A percentile compares a stretch with the other conserved stretches of the same genome.
phyloP scores from a whole-genome alignment of 2,888 invertebrate species.

The Atrina japonica region DNA sequence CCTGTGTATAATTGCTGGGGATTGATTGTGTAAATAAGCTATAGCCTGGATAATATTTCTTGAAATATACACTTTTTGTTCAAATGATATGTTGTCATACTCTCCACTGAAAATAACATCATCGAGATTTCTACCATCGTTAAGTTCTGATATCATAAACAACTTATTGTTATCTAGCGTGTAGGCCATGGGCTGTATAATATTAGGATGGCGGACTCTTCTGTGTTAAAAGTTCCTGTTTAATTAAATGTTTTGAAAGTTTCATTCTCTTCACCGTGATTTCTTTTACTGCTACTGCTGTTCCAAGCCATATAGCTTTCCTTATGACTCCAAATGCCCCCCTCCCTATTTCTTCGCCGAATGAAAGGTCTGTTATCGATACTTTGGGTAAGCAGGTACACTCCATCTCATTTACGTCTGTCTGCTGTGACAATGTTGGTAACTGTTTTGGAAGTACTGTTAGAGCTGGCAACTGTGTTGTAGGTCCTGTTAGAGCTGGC shows the following conservation, averaged over 20 bases:
- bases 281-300: slow-evolving; percentile 35
- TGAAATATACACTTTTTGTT: no score
- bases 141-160: no score
- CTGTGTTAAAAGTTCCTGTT: slow-evolving; percentile 35
- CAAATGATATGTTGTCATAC: no score
- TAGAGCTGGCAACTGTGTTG: no score
- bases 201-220: slow-evolving; percentile 40
- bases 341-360: slow-evolving; percentile 32
- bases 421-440: no score
- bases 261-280: slow-evolving; percentile 37
- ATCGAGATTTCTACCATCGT: slow-evolving; percentile 31
- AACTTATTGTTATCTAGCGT: no score
- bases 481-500: no score
- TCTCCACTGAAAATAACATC: slow-evolving; percentile 36
- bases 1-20: slow-evolving; percentile 38
- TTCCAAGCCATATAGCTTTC: slow-evolving; percentile 32
- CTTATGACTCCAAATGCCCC: slow-evolving; percentile 37
- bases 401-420: slow-evolving; percentile 2
- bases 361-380: slow-evolving; percentile 1
- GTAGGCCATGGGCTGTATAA: no score
- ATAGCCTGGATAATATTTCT: no score
- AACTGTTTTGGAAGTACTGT: no score
- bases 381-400: slow-evolving; percentile 11
- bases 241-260: slow-evolving; percentile 25
- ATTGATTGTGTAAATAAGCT: slow-evolving; percentile 35